Base-by-base conservation (phyloP, 2,113 vertebrate genomes). In the Tachysurus fulvidraco region DNA sequence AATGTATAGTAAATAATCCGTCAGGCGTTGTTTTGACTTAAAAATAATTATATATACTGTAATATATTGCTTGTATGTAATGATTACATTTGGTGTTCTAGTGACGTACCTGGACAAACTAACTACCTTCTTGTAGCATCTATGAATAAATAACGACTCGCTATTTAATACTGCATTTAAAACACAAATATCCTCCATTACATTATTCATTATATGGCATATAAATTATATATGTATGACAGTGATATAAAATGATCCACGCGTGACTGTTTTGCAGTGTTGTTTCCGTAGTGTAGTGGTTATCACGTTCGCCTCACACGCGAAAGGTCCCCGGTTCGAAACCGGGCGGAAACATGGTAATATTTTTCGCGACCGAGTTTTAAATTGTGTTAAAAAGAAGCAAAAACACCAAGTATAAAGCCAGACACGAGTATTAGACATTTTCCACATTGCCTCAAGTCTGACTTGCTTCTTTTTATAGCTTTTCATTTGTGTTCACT, bases 221-320 rank as follows among this genome's bases (percentile, higher is more conserved):
- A 36, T 36, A 36, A 36, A 36, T 36, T 36, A 36, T n/a, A n/a
- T n/a, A n/a, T n/a, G n/a, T n/a, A n/a, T n/a, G n/a, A n/a, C n/a
- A n/a, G 36, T 36, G 36, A 36, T 36, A 36, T 36, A 55, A 55
- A 55, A 14, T 1, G 11, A 55, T 3, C 12, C 54, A 55, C 14
- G 54, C 12, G 54, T 19, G 21, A 1, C 12, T 36, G 1, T 50
- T 50, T 5, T 17, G 13, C 60, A 60, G 7, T n/a, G 2, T 1
- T 25, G 92, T 93, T 93, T 93, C 91, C 91, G 91, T 94, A 93
- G 93, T 94, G 93, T 94, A 94, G 94, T 93, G 92, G 93, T 94
- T 94, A 93, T 94, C 93, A 93, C 92, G 92, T 94, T 94, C 85
- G 88, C 88, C 87, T 73, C 65, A 84, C 14, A 54, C 78, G 77